Evolutionary conservation across 2,797 vertebrate genomes (phyloP).

Genomic region (Pagetopsis macropterus): DNA sequence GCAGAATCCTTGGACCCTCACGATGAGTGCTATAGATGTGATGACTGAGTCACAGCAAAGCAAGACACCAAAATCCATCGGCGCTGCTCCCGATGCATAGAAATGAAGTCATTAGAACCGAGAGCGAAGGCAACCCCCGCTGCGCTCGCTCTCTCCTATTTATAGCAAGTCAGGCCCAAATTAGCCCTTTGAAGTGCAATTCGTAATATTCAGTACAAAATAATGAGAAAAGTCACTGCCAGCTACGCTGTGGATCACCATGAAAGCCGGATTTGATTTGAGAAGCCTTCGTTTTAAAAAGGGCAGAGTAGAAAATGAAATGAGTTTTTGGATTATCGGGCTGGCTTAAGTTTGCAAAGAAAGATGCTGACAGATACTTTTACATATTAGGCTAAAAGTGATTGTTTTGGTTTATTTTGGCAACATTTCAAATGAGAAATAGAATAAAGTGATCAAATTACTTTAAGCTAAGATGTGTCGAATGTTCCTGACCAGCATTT

Average conservation of each 20-base stretch:
- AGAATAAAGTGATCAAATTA: too few relatives aligned
- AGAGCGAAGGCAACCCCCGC: constrained; percentile 43
- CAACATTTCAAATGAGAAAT: too few relatives aligned
- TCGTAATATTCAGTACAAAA: constrained; percentile 44
- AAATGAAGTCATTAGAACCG: constrained; percentile 69
- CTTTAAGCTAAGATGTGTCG: too few relatives aligned
- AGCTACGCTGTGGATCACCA: constrained; percentile 23
- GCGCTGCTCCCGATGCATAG: constrained; percentile 44
- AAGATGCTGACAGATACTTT: constrained; percentile 18
- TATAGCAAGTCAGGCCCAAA: constrained; percentile 59
- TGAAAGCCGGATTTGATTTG: constrained; percentile 23
- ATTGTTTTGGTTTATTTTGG: not conserved
- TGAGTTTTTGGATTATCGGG: not conserved
- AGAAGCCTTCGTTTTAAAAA: constrained; percentile 14
- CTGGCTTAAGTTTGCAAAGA: constrained; percentile 4
- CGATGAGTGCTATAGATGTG: constrained; percentile 27
- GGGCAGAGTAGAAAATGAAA: constrained; percentile 21
- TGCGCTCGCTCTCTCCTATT: constrained; percentile 57
- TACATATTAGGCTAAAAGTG: not conserved
- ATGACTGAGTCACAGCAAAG: constrained; percentile 51
- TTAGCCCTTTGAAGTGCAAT: constrained; percentile 63
- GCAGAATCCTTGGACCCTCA: constrained; percentile 25
- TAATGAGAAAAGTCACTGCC: constrained; percentile 44
- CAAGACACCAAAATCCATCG: constrained; percentile 51
- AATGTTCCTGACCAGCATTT: too few relatives aligned